Conservation (phyloP, 2,888 invertebrate species). For the Andrena flavipes region DNA sequence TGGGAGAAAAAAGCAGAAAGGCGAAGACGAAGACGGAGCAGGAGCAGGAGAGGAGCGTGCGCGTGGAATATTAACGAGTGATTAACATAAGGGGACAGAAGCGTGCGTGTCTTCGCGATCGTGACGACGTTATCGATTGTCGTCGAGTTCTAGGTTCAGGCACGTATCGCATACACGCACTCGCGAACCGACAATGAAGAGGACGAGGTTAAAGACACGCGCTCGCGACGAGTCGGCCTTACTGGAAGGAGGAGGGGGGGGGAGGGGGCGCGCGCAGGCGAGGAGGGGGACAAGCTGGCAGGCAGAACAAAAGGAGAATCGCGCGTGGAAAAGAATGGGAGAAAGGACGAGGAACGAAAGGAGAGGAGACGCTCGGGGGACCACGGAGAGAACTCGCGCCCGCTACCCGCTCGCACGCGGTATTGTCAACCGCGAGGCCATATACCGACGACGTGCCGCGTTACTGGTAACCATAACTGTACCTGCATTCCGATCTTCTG, state of each 20-base stretch:
- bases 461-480: slow-evolving; percentile 80
- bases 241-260: slow-evolving; percentile 14
- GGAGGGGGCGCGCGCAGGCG: not conserved
- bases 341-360: slow-evolving; percentile 49
- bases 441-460: slow-evolving; percentile 70
- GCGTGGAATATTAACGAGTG: slow-evolving; percentile 81
- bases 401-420: slow-evolving; percentile 37
- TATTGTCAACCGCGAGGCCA: slow-evolving; percentile 70
- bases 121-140: slow-evolving; percentile 83
- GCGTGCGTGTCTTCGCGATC: slow-evolving; percentile 80
- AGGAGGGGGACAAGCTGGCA: not conserved
- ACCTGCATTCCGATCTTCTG: slow-evolving; percentile 82
- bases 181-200: slow-evolving; percentile 66
- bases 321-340: slow-evolving; percentile 64
- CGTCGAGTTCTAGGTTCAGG: slow-evolving; percentile 63
- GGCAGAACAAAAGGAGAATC: slow-evolving; percentile 64
- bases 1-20: slow-evolving; percentile 1
- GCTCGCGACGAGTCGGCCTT: slow-evolving; percentile 52
- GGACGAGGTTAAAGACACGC: slow-evolving; percentile 74
- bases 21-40: slow-evolving; percentile 27
- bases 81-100: slow-evolving; percentile 82
- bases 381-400: slow-evolving; percentile 53
- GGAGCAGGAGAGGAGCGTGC: slow-evolving; percentile 59
- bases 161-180: slow-evolving; percentile 68
- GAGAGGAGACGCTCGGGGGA: slow-evolving; percentile 39